Evolutionary conservation across 2,888 invertebrate genomes (phyloP).

Genomic region (Alentia gelatinosa): DNA sequence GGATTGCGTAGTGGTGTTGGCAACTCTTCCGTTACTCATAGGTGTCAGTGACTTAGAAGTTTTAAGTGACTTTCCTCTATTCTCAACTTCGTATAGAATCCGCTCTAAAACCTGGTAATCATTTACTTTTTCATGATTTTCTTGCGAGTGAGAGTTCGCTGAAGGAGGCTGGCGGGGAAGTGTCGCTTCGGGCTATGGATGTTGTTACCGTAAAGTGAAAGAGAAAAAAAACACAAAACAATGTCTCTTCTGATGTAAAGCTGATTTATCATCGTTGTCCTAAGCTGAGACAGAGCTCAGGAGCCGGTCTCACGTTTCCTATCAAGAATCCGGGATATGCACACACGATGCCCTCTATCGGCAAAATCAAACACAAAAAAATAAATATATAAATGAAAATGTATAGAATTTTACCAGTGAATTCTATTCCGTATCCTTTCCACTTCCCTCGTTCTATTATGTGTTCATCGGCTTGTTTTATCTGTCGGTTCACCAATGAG

Average conservation of each 20-base stretch:
- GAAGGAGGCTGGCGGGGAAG: not conserved
- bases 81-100: no score
- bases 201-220: not conserved
- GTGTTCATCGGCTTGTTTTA: not conserved
- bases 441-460: not conserved
- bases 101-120: no score
- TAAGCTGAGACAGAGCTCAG: not conserved
- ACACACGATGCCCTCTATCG: not conserved
- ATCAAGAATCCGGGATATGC: conserved; percentile 17
- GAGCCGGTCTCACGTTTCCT: not conserved
- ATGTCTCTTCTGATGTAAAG: not conserved
- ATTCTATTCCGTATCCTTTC: not conserved
- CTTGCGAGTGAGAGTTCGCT: not conserved
- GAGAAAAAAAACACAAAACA: not conserved
- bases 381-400: not conserved
- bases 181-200: not conserved
- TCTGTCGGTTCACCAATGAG: not conserved
- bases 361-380: not conserved
- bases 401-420: not conserved
- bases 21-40: no score
- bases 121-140: no score
- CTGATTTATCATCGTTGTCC: not conserved
- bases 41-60: no score
- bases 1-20: no score
- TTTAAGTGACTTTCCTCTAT: no score